Evolutionary conservation across 2,888 invertebrate genomes (phyloP).

Genomic region (Sympetrum striolatum): DNA sequence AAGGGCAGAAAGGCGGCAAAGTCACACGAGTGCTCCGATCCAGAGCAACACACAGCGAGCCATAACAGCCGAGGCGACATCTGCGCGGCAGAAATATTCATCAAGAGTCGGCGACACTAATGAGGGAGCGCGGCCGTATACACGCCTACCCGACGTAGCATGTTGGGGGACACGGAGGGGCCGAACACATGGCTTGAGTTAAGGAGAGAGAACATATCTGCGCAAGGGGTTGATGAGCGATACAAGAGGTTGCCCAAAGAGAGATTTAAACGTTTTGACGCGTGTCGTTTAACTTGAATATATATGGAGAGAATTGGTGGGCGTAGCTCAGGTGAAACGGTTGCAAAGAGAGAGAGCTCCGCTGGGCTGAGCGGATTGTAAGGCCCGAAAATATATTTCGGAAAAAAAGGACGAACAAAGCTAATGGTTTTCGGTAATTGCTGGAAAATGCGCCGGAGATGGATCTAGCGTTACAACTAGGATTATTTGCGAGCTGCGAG

Average conservation of each 20-base stretch:
- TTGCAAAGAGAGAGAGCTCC: not conserved
- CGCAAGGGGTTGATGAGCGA: not conserved
- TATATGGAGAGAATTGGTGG: not conserved
- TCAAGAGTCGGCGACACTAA: constrained; percentile 42
- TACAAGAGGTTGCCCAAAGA: not conserved
- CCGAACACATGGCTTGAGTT: not conserved
- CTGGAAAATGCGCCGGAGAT: too few species aligned
- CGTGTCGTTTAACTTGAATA: constrained; percentile 1
- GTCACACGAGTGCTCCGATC: constrained; percentile 1
- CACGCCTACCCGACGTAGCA: constrained; percentile 8
- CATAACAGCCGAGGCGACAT: constrained; percentile 37
- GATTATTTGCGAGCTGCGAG: not conserved
- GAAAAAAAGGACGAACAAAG: not conserved
- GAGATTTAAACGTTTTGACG: not conserved
- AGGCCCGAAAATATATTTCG: not conserved
- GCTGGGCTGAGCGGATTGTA: too few species aligned
- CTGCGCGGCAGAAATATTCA: constrained; percentile 42
- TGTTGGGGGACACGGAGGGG: not conserved
- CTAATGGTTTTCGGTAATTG: not conserved
- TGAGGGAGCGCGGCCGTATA: constrained; percentile 37
- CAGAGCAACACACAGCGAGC: constrained; percentile 1
- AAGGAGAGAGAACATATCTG: not conserved
- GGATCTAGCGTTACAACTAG: not conserved
- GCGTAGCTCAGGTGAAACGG: not conserved
- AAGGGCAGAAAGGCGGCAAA: not conserved